Percentiles rank a stretch among this genome's conserved stretches.
phyloP scores from a whole-genome alignment of 2,113 vertebrate genomes.

The Alligator mississippiensis region DNA sequence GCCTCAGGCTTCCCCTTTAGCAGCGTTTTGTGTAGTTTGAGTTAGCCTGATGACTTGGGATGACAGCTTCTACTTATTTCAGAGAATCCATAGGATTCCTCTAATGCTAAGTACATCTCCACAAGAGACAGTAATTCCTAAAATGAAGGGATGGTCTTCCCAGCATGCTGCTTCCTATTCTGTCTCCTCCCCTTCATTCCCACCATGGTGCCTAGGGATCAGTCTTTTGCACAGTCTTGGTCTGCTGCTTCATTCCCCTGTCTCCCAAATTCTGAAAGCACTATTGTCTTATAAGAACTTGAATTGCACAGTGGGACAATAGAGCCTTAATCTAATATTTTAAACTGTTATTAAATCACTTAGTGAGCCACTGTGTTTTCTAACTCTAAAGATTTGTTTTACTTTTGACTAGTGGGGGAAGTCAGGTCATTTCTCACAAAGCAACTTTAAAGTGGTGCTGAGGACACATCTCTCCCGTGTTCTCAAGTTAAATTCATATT shows the following conservation, averaged over 20 bases:
- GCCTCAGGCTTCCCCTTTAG: background rate
- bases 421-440: background rate
- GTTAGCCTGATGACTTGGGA: background rate
- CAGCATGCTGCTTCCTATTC: background rate
- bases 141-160: background rate
- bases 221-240: background rate
- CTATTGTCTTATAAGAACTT: background rate
- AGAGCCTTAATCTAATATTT: background rate
- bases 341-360: background rate
- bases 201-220: background rate
- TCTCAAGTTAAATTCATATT: background rate
- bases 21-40: background rate
- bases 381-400: background rate
- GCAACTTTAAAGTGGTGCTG: background rate
- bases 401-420: background rate
- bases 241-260: background rate
- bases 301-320: background rate
- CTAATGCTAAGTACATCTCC: background rate
- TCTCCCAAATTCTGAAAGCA: background rate
- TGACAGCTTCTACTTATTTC: background rate
- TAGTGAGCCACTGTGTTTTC: background rate
- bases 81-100: background rate
- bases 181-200: background rate
- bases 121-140: background rate
- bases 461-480: background rate